phyloP scores from a whole-genome alignment of 2,113 vertebrate genomes.

The Epinephelus cyanopodus region DNA sequence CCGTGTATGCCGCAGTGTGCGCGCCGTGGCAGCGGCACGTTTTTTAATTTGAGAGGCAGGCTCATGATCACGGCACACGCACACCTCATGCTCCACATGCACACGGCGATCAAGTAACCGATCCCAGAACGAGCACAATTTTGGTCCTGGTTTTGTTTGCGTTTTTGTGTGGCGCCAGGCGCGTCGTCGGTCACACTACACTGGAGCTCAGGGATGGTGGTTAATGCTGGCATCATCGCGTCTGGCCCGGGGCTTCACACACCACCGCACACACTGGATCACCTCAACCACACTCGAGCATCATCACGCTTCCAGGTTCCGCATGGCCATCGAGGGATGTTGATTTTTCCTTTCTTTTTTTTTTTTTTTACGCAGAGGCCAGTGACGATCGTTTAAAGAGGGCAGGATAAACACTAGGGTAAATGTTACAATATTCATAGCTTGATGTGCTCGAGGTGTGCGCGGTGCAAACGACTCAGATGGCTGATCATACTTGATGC shows the following conservation, averaged over 20 bases:
- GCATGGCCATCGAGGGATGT: slow-evolving; percentile 46
- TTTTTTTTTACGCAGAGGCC: slow-evolving; percentile 55
- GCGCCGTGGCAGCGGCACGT: slow-evolving; percentile 67
- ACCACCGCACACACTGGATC: slow-evolving; percentile 37
- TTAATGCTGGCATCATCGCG: slow-evolving; percentile 46
- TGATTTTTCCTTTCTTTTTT: slow-evolving; percentile 25
- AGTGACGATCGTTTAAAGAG: slow-evolving; percentile 8
- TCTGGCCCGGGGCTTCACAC: slow-evolving; percentile 41
- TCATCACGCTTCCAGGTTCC: slow-evolving; percentile 44
- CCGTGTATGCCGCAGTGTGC: slow-evolving; percentile 83
- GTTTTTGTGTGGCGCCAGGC: neutral
- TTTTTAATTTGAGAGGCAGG: slow-evolving; percentile 55
- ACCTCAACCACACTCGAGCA: slow-evolving; percentile 39
- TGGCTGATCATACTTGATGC: slow-evolving; percentile 35
- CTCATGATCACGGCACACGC: slow-evolving; percentile 41
- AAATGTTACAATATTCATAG: slow-evolving; percentile 28
- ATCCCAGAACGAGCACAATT: slow-evolving; percentile 3
- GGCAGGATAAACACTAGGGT: neutral
- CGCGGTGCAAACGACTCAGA: slow-evolving; percentile 25
- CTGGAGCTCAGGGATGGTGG: slow-evolving; percentile 20
- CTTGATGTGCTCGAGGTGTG: slow-evolving; percentile 24
- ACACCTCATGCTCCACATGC: slow-evolving; percentile 41
- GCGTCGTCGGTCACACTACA: slow-evolving; percentile 28
- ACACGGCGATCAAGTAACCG: slow-evolving; percentile 4
- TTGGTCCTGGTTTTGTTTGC: neutral